Evolutionary conservation across 2,797 vertebrate species (phyloP), one percentile per base, ranked within the genome.

Genomic region (Clarias fuscus): DNA sequence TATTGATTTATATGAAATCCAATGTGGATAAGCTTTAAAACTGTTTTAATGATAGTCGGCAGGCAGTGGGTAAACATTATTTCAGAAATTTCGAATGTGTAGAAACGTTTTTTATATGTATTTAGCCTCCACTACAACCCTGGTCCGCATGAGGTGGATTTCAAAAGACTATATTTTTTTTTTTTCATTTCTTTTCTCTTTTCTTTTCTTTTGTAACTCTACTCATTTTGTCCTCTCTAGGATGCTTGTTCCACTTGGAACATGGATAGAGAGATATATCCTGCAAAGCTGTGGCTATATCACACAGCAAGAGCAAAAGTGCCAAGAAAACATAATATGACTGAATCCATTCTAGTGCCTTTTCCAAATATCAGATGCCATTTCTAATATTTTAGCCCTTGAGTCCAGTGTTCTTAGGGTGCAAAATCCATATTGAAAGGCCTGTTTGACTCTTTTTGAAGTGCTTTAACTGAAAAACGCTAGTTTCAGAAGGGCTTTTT

Each of bases 351-450:
- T 86, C 79, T 61, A 72, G 75, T 84, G 67, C 83, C 86, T 89
- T 86, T 86, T 88, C 81, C 67, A 82, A 86, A 83, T 87, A 86
- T 89, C 82, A 84, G 68, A 83, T 88, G 73, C 40, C 84, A 86
- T 86, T 86, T 89, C 83, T 86, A 82, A 76, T 87, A 84, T 87
- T 86, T 67, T 61, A 68, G 37, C 37, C 67, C 83, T 77, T 87
- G 80, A 83, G 77, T 76, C 84, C 80, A 76, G 64, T 85, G 70
- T 86, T 83, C 79, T 83, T 71, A 27, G 73, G 67, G 68, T 89
- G 86, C 61, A 84, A 88, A 86, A 91, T 90, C 86, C 89, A 90
- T 76, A 83, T 61, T 61, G 85, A 86, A 90, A 88, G 68, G 76
- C 83, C 77, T 79, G 72, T 70, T 76, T 85, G 85, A 85, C 84